These are phyloP conservation scores for Globodera rostochiensis DNA, from an alignment of 1,140 invertebrate species.

Conservation along the genomic window DNA sequence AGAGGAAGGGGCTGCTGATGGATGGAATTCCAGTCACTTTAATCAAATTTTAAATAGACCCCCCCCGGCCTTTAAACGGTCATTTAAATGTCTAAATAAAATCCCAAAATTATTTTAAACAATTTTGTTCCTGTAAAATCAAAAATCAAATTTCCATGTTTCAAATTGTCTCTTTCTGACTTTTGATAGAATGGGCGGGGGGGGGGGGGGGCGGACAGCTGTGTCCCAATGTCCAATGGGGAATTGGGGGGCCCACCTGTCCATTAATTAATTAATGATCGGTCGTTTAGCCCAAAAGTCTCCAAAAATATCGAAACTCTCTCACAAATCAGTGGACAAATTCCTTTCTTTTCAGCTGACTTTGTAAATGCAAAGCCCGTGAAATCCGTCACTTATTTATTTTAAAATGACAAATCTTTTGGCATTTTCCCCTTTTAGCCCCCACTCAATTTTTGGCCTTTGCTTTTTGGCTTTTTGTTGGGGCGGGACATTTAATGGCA, in stretches of 20 bases:
- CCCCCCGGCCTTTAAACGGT: too few species aligned
- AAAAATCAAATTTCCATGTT: not conserved
- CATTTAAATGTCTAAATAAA: too few species aligned
- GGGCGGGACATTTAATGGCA: not conserved
- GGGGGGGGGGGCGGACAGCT: not conserved
- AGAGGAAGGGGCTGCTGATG: too few species aligned
- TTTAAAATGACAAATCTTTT: not conserved
- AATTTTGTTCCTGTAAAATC: not conserved
- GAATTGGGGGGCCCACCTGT: too few species aligned
- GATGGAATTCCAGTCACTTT: too few species aligned
- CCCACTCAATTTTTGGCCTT: not conserved
- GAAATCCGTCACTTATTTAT: too few species aligned
- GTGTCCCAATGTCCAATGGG: not conserved
- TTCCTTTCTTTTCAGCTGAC: not conserved
- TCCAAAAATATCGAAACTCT: not conserved
- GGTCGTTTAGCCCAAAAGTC: not conserved
- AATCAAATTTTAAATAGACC: too few species aligned
- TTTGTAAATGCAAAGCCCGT: too few species aligned
- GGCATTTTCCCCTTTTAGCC: not conserved
- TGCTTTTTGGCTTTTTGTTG: not conserved
- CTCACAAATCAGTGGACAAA: not conserved
- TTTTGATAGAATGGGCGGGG: not conserved
- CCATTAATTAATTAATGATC: not conserved
- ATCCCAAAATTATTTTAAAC: too few species aligned
- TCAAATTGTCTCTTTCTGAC: not conserved